Base-by-base conservation (phyloP, 2,797 vertebrate species). In the Mionectes olivaceus region DNA sequence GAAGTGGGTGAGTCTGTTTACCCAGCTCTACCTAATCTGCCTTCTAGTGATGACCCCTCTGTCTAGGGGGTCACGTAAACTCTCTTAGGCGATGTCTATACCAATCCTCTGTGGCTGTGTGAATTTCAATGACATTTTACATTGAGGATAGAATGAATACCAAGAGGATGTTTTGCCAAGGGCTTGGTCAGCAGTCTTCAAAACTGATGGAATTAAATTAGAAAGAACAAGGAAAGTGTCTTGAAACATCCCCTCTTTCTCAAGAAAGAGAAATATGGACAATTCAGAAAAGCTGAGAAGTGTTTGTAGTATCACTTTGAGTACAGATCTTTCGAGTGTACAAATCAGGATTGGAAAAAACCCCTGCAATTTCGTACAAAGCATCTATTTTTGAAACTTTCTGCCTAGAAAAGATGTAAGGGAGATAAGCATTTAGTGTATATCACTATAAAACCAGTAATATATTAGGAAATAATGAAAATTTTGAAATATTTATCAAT, bases 61-160 rank as follows among this genome's bases (percentile, higher is more conserved):
- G 82, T 88, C 82, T 85, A 24, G 33, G 47, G 89, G 94, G 87
- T 90, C 85, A 39, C 47, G 67, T 87, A 96, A 93, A 90, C 91
- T 88, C 78, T 95, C 74, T 50, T n/a, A 91, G 87, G 93, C 5
- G 0, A 94, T 76, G 80, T 91, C 79, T 79, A 9, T 37, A 71
- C 65, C 9, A 7, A 70, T 79, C 49, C 52, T 91, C 33, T 69
- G 49, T 92, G 69, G 59, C 65, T 53, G 22, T 60, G 70, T 90
- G 87, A 91, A 91, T 94, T 84, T 92, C 77, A 83, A 22, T 94
- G 89, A 90, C 70, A 90, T 87, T 90, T 91, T 70, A 73, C 56
- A 77, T 61, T 82, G 90, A 53, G 47, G 71, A 67, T 74, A 70
- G 70, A 87, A 91, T 91, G 95, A 97, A 93, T 83, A 93, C 71